Percentiles rank a stretch among this genome's conserved stretches.
Evolutionary conservation across 2,797 vertebrate species (phyloP).

Genomic region (Melopsittacus undulatus): DNA sequence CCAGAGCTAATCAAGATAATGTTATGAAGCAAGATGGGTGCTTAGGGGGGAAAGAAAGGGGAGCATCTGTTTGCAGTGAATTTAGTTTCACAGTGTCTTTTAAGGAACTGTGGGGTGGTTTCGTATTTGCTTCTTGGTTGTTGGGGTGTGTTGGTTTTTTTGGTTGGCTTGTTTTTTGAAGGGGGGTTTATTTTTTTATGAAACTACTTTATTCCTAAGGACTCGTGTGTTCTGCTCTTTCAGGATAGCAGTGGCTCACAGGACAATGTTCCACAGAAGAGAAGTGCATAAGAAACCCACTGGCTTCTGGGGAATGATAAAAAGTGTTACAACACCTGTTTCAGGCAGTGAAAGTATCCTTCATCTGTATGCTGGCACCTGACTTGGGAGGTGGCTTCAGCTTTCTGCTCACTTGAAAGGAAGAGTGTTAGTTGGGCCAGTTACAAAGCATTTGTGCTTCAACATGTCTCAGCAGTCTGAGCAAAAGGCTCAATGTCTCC

Average conservation of each 20-base stretch:
- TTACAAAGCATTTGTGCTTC: neutral
- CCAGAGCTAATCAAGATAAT: conserved; percentile 29
- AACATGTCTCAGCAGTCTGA: neutral
- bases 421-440: neutral
- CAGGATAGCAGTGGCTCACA: conserved; percentile 94
- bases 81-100: neutral
- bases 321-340: conserved; percentile 91
- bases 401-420: neutral
- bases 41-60: neutral
- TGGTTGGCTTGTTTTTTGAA: neutral
- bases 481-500: neutral
- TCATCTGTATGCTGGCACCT: conserved; percentile 44
- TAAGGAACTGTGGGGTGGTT: neutral
- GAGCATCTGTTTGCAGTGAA: neutral
- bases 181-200: neutral
- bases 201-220: neutral
- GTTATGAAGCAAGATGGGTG: neutral
- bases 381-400: neutral
- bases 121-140: neutral
- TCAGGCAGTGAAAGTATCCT: conserved; percentile 96
- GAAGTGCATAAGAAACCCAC: conserved; percentile 93
- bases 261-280: conserved; percentile 95
- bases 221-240: conserved; percentile 48
- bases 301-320: conserved; percentile 98
- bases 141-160: neutral